These are phyloP conservation scores for Salarias fasciatus DNA, from an alignment of 2,797 vertebrate species.

Conservation along the genomic window DNA sequence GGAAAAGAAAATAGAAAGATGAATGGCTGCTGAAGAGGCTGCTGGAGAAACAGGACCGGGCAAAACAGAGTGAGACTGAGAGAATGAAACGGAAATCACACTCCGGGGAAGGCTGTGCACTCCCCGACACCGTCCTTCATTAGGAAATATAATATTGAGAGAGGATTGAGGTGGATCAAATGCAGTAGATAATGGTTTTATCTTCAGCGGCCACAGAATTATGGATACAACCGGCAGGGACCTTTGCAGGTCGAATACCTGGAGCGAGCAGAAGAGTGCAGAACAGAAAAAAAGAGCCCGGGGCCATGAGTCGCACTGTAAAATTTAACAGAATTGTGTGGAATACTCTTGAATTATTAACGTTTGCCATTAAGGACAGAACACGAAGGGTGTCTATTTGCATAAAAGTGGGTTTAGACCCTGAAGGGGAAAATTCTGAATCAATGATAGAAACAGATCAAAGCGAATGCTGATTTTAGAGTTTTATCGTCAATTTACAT, in stretches of 20 bases:
- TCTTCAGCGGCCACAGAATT: constrained; percentile 60
- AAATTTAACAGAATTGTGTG: constrained; percentile 64
- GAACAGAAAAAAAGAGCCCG: constrained; percentile 42
- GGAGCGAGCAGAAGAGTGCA: constrained; percentile 37
- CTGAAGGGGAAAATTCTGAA: constrained; percentile 40
- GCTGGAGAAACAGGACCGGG: constrained; percentile 32
- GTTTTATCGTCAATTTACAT: constrained; percentile 34
- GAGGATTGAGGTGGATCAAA: constrained; percentile 68
- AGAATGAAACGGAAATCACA: constrained; percentile 43
- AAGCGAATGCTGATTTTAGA: constrained; percentile 38
- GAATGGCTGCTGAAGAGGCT: constrained; percentile 22
- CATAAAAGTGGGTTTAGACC: constrained; percentile 59
- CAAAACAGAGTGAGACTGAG: constrained; percentile 33
- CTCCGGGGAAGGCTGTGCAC: constrained; percentile 45
- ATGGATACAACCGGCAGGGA: constrained; percentile 51
- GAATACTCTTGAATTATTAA: constrained; percentile 72
- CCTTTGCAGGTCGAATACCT: constrained; percentile 48
- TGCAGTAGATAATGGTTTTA: constrained; percentile 69
- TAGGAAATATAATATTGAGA: constrained; percentile 71
- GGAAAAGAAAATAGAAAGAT: constrained; percentile 21
- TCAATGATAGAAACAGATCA: constrained; percentile 54
- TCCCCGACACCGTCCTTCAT: constrained; percentile 63
- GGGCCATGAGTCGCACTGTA: constrained; percentile 60
- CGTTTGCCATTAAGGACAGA: constrained; percentile 58
- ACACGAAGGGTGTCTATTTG: constrained; percentile 56